phyloP scores from a whole-genome alignment of 1,140 invertebrate species.

The Pristionchus pacificus region DNA sequence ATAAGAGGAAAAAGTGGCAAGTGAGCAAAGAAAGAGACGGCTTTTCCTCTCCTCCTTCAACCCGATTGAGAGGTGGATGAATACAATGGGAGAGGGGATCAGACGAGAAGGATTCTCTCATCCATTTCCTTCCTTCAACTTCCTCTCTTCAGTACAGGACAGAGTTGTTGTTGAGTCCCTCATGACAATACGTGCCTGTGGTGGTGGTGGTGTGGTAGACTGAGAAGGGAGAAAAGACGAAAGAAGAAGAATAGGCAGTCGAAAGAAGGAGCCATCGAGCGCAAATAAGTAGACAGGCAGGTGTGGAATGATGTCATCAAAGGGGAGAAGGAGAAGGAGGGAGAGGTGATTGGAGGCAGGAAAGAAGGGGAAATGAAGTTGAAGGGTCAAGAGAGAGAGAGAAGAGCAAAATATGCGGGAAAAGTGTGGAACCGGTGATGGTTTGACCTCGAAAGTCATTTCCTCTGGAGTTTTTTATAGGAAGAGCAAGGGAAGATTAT shows the following conservation, averaged over 20 bases:
- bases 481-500: too few relatives aligned
- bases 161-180: too few relatives aligned
- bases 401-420: neutral
- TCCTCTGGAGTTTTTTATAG: too few relatives aligned
- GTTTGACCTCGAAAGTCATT: neutral
- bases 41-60: neutral
- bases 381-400: neutral
- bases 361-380: too few relatives aligned
- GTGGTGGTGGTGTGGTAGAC: neutral
- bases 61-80: neutral
- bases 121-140: too few relatives aligned
- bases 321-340: too few relatives aligned
- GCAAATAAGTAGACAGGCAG: too few relatives aligned
- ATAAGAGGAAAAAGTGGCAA: neutral
- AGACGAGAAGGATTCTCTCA: neutral
- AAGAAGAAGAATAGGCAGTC: neutral
- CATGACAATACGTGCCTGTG: too few relatives aligned
- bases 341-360: too few relatives aligned
- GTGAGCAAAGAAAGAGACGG: neutral
- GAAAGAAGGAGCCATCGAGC: neutral
- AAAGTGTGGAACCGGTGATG: neutral
- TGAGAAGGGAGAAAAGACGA: neutral
- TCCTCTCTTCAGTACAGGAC: too few relatives aligned
- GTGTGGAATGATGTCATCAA: too few relatives aligned
- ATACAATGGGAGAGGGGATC: neutral